Conservation (phyloP, 2,797 vertebrate genomes). For the Urophycis tenuis region DNA sequence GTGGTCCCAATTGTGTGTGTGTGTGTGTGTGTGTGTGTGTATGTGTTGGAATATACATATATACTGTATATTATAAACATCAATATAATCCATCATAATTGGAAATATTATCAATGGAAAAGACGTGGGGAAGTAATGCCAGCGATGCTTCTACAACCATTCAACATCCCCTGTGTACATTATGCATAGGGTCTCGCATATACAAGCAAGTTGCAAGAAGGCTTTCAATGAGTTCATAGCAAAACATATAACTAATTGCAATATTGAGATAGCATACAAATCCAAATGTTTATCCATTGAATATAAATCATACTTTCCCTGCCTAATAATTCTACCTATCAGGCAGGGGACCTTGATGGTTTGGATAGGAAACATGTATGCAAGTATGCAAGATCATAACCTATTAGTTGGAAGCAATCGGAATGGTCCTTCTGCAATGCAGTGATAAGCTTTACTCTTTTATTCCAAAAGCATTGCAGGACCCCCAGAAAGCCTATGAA, state of each 20-base stretch:
- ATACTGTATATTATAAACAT: background rate
- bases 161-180: background rate
- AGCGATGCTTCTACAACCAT: background rate
- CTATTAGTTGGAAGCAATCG: background rate
- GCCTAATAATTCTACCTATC: background rate
- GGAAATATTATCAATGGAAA: background rate
- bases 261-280: background rate
- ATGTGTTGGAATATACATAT: background rate
- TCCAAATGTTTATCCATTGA: background rate
- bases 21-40: conserved; percentile 1
- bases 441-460: background rate
- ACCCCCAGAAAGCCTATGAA: background rate
- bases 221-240: background rate
- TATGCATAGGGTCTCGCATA: background rate
- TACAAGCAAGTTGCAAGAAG: background rate
- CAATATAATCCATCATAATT: background rate
- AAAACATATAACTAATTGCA: background rate
- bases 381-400: background rate
- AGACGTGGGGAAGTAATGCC: background rate
- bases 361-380: background rate
- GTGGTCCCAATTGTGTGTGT: background rate
- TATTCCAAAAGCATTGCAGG: background rate
- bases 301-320: background rate
- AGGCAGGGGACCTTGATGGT: background rate
- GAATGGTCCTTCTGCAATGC: background rate